These are phyloP conservation scores for Plestiodon gilberti DNA, from an alignment of 2,113 vertebrate genomes.

Conservation along the genomic window DNA sequence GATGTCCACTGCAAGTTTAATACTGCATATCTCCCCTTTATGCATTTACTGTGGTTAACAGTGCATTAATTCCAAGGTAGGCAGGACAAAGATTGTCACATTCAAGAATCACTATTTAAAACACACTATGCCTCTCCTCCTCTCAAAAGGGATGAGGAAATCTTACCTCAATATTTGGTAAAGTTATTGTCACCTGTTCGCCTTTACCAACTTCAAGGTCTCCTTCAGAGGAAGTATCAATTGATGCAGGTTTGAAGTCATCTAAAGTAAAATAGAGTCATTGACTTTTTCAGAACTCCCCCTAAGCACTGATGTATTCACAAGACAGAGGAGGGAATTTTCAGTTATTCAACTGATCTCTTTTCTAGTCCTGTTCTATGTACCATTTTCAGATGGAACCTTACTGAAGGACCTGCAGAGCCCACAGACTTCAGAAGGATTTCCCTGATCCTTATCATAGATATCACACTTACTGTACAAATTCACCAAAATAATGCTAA, in stretches of 20 bases:
- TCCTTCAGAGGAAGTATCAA: conserved; percentile 94
- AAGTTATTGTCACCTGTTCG: conserved; percentile 96
- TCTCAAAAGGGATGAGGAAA: not conserved
- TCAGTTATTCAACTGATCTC: conserved; percentile 1
- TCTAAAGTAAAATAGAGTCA: conserved; percentile 76
- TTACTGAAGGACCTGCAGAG: not conserved
- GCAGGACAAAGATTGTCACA: not conserved
- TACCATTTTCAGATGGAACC: not conserved
- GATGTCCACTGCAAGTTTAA: not conserved
- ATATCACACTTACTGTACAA: not conserved
- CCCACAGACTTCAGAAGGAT: conserved; percentile 6
- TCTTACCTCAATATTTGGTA: conserved; percentile 95
- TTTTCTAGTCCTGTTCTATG: not conserved
- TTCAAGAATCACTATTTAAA: not conserved
- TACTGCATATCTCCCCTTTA: not conserved
- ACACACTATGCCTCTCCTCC: not conserved
- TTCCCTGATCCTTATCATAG: not conserved
- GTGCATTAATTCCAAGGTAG: not conserved
- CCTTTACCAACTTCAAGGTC: conserved; percentile 96
- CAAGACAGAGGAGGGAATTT: not conserved
- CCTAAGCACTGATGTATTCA: not conserved
- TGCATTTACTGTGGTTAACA: not conserved
- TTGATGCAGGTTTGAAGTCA: conserved; percentile 99
- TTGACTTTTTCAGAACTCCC: conserved; percentile 42
- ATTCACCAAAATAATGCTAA: conserved; percentile 20